Percentiles rank a stretch among this genome's conserved stretches.
phyloP scores from a whole-genome alignment of 2,888 invertebrate genomes.

The Sesia bembeciformis region DNA sequence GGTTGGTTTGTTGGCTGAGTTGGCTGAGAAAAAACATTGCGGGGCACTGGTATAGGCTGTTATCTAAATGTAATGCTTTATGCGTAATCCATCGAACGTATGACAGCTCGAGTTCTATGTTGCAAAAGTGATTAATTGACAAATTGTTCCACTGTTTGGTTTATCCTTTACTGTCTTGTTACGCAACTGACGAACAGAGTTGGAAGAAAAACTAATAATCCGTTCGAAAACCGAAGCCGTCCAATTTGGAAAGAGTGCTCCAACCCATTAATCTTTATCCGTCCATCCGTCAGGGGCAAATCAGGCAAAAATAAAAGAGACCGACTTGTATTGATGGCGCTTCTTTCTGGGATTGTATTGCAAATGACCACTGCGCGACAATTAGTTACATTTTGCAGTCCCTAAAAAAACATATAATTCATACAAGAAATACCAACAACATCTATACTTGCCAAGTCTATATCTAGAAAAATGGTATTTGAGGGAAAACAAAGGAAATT shows the following conservation, averaged over 20 bases:
- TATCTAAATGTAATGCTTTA: slow-evolving; percentile 1
- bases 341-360: not conserved
- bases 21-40: too few species aligned
- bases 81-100: slow-evolving; percentile 5
- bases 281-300: slow-evolving; percentile 34
- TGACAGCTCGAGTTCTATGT: not conserved
- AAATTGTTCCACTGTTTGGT: too few species aligned
- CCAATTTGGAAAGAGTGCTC: slow-evolving; percentile 51
- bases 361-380: not conserved
- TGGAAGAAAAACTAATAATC: slow-evolving; percentile 47
- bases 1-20: too few species aligned
- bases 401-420: too few species aligned
- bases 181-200: slow-evolving; percentile 7
- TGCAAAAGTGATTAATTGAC: too few species aligned
- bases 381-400: not conserved
- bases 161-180: not conserved
- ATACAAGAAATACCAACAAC: too few species aligned
- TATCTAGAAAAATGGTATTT: too few species aligned
- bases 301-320: slow-evolving; percentile 26
- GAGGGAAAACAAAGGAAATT: too few species aligned
- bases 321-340: slow-evolving; percentile 2
- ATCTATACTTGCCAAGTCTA: too few species aligned
- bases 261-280: slow-evolving; percentile 49
- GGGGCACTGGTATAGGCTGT: too few species aligned
- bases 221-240: slow-evolving; percentile 20